Percentiles rank a stretch among this genome's conserved stretches.
Evolutionary conservation across 2,113 vertebrate species (phyloP).

Genomic region (Psephotus haematonotus): DNA sequence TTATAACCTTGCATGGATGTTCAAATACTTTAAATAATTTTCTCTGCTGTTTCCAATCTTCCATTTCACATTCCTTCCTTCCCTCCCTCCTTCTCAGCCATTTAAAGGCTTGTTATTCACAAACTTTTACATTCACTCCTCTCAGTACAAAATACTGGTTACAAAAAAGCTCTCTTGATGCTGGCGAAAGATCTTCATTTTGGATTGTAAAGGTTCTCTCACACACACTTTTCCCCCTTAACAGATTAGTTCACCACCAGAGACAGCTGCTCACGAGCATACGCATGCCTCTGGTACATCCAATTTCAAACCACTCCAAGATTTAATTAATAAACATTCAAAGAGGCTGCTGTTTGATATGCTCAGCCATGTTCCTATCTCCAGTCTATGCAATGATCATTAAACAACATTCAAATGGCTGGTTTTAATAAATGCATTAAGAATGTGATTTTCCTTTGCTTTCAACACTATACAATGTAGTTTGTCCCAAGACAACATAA

Average conservation of each 20-base stretch:
- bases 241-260: neutral
- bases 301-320: neutral
- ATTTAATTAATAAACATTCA: neutral
- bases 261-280: neutral
- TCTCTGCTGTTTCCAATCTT: neutral
- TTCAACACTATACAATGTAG: neutral
- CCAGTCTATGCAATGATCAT: neutral
- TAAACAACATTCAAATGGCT: neutral
- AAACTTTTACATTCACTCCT: neutral
- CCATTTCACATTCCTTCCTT: neutral
- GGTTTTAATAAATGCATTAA: neutral
- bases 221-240: conserved; percentile 8
- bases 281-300: neutral
- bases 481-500: neutral
- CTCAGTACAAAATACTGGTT: conserved; percentile 21
- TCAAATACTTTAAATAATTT: neutral
- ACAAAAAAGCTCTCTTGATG: conserved; percentile 33
- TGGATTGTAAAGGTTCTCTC: conserved; percentile 52
- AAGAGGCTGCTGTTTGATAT: neutral
- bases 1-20: neutral
- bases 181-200: conserved; percentile 51
- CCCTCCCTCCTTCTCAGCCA: neutral
- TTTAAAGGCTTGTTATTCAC: neutral
- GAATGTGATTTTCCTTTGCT: neutral
- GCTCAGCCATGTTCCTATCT: neutral